phyloP scores from a whole-genome alignment of 2,888 invertebrate genomes.

The Molanna angustata region DNA sequence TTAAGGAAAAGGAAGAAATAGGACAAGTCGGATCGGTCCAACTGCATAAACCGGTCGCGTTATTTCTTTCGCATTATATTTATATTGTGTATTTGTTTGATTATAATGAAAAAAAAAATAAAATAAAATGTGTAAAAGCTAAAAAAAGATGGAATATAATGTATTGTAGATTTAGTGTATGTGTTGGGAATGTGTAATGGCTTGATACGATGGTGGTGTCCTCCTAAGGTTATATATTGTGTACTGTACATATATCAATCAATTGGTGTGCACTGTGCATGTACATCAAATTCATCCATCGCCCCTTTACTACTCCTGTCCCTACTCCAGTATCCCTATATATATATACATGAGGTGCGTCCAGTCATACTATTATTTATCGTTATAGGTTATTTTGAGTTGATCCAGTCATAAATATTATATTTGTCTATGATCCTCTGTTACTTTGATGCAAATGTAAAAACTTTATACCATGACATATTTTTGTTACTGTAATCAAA shows the following conservation, averaged over 20 bases:
- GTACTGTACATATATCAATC: neutral
- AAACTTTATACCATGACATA: conserved; percentile 25
- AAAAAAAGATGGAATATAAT: conserved; percentile 30
- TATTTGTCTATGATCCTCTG: conserved; percentile 1
- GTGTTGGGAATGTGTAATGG: conserved; percentile 26
- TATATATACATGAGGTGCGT: too few relatives aligned
- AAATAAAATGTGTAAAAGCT: conserved; percentile 28
- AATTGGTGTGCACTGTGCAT: neutral
- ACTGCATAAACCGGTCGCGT: too few relatives aligned
- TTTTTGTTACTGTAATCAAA: too few relatives aligned
- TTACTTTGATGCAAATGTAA: conserved; percentile 24
- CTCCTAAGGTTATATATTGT: too few relatives aligned
- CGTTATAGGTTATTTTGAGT: conserved; percentile 12
- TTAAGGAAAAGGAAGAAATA: conserved; percentile 26
- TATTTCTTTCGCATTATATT: conserved; percentile 4
- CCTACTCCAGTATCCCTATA: too few relatives aligned
- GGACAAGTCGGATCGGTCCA: too few relatives aligned
- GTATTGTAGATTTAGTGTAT: conserved; percentile 25
- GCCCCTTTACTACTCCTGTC: neutral
- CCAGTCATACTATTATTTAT: conserved; percentile 12
- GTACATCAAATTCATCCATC: neutral
- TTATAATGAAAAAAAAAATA: conserved; percentile 25
- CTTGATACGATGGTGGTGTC: conserved; percentile 25
- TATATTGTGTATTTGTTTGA: conserved; percentile 20
- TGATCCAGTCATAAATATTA: conserved; percentile 10